Evolutionary conservation across 2,797 vertebrate genomes (phyloP).

Genomic region (Bovichtus diacanthus): DNA sequence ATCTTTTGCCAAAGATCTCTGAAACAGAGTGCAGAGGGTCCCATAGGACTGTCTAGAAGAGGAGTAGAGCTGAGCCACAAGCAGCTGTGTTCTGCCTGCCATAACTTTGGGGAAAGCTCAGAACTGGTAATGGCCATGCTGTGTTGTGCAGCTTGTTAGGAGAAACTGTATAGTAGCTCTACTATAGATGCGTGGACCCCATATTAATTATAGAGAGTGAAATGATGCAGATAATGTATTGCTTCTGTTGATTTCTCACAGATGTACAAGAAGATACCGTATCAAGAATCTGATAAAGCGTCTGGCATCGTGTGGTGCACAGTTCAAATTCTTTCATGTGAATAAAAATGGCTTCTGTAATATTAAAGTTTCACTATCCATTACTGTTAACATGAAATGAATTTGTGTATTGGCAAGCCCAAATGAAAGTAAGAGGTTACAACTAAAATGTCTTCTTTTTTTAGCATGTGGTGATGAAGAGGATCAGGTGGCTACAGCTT

Average conservation of each 20-base stretch:
- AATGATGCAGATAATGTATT: not conserved
- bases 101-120: constrained; percentile 47
- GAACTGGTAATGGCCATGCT: constrained; percentile 49
- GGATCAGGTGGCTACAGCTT: not conserved
- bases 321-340: not conserved
- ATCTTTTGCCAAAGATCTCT: constrained; percentile 64
- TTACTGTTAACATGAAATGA: not conserved
- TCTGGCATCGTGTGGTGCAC: not conserved
- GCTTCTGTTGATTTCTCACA: constrained; percentile 1
- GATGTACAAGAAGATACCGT: not conserved
- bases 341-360: not conserved
- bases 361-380: not conserved
- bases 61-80: constrained; percentile 52
- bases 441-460: not conserved
- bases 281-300: not conserved
- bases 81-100: constrained; percentile 67
- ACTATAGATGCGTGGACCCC: constrained; percentile 13
- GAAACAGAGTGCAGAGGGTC: constrained; percentile 57
- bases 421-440: not conserved
- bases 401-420: not conserved
- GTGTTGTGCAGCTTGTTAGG: constrained; percentile 39
- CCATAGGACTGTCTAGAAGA: constrained; percentile 48
- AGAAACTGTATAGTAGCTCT: constrained; percentile 7
- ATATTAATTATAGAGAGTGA: constrained; percentile 27
- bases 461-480: not conserved